phyloP scores from a whole-genome alignment of 2,888 invertebrate species.

The Himalopsyche japonica region DNA sequence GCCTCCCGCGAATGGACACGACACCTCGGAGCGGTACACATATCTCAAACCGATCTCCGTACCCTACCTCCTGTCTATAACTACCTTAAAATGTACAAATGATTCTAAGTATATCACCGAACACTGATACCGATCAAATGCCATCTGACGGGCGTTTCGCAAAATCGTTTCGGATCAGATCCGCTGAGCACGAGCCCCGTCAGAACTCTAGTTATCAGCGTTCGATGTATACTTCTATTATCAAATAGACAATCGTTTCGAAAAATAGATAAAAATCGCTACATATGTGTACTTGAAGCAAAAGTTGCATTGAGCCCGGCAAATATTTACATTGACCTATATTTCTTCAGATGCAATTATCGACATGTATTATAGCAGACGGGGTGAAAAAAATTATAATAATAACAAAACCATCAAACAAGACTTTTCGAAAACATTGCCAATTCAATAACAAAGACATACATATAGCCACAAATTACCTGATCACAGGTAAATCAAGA shows the following conservation, averaged over 20 bases:
- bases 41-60: neutral
- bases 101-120: neutral
- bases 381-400: neutral
- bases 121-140: neutral
- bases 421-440: neutral
- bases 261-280: neutral
- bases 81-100: neutral
- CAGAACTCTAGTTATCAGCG: neutral
- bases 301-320: neutral
- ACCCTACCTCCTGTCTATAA: neutral
- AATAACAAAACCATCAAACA: neutral
- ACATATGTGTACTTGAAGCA: neutral
- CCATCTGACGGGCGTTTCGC: neutral
- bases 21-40: conserved; percentile 1
- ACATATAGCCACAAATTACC: neutral
- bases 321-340: neutral
- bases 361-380: too few species aligned
- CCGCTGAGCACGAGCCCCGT: neutral
- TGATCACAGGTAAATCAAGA: neutral
- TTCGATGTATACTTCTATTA: neutral
- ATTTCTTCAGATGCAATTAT: neutral
- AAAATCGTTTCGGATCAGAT: too few species aligned
- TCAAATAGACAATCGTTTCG: neutral
- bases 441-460: neutral
- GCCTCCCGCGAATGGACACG: neutral